phyloP scores from a whole-genome alignment of 2,113 vertebrate species.

The Megaceryle torquata region DNA sequence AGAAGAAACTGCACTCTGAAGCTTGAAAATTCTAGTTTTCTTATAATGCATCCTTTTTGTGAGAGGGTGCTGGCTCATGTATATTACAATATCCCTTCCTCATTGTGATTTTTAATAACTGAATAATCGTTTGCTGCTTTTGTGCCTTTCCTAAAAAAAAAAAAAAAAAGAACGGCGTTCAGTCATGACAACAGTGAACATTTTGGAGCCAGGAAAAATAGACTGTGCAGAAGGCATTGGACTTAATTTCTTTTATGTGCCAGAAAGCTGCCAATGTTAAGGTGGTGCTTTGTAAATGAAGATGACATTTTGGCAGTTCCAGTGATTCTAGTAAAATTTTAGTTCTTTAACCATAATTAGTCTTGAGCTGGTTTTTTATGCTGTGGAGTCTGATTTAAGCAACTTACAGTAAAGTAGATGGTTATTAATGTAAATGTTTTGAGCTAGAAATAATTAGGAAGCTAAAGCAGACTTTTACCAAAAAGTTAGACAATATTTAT shows the following conservation, averaged over 20 bases:
- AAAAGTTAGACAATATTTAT: neutral
- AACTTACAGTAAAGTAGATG: neutral
- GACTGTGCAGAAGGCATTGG: neutral
- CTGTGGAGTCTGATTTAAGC: neutral
- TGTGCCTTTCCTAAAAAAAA: constrained; percentile 70
- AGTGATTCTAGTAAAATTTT: neutral
- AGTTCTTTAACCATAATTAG: neutral
- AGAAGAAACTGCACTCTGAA: constrained; percentile 53
- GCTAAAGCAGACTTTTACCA: neutral
- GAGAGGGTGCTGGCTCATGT: constrained; percentile 57
- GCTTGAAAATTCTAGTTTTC: constrained; percentile 45
- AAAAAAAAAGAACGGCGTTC: constrained; percentile 29
- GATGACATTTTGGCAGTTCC: neutral
- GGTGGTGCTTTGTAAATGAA: neutral
- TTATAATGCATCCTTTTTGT: constrained; percentile 44
- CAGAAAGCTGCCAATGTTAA: neutral
- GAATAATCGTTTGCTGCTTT: constrained; percentile 68
- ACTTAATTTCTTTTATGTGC: neutral
- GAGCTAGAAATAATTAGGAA: neutral
- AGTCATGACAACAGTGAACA: constrained; percentile 63
- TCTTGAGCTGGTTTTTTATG: neutral
- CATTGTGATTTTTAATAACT: constrained; percentile 41
- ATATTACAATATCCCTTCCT: constrained; percentile 58
- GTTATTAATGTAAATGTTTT: neutral
- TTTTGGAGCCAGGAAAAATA: constrained; percentile 45